Evolutionary conservation across 2,113 vertebrate genomes (phyloP).

Genomic region (Hyperoodon ampullatus): DNA sequence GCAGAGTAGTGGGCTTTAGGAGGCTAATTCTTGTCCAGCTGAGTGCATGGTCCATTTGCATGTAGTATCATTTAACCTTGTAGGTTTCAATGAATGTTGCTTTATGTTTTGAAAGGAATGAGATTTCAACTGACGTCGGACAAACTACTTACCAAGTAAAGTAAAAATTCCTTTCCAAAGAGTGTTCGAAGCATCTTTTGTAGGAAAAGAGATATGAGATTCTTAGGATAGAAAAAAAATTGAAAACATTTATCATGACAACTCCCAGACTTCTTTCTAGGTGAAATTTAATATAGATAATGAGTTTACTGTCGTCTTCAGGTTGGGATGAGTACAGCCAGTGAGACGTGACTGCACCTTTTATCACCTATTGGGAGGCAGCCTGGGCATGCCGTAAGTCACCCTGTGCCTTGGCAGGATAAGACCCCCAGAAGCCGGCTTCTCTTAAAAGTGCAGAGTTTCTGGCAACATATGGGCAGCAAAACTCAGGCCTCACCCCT

Average conservation of each 20-base stretch:
- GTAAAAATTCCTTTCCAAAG: neutral
- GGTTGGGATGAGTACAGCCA: fast-evolving
- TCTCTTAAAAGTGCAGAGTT: neutral
- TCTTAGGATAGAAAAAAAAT: neutral
- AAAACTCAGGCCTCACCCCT: too few species aligned
- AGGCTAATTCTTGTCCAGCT: too few species aligned
- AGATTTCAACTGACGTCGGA: neutral
- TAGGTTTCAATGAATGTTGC: neutral
- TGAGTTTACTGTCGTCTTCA: fast-evolving
- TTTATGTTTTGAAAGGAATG: neutral
- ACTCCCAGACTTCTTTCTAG: neutral
- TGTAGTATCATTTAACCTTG: neutral
- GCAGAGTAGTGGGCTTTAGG: neutral
- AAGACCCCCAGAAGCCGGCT: fast-evolving
- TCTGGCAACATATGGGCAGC: neutral
- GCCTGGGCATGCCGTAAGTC: fast-evolving
- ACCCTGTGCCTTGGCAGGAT: neutral
- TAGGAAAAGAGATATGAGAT: neutral
- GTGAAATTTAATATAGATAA: neutral
- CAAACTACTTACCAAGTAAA: neutral
- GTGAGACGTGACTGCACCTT: fast-evolving
- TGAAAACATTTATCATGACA: neutral
- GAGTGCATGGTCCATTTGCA: fast-evolving
- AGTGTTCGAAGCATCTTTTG: neutral
- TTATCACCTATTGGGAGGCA: neutral